Evolutionary conservation across 1,140 invertebrate genomes (phyloP), one percentile per base, ranked within the genome.

Genomic region (Calephelis nemesis): DNA sequence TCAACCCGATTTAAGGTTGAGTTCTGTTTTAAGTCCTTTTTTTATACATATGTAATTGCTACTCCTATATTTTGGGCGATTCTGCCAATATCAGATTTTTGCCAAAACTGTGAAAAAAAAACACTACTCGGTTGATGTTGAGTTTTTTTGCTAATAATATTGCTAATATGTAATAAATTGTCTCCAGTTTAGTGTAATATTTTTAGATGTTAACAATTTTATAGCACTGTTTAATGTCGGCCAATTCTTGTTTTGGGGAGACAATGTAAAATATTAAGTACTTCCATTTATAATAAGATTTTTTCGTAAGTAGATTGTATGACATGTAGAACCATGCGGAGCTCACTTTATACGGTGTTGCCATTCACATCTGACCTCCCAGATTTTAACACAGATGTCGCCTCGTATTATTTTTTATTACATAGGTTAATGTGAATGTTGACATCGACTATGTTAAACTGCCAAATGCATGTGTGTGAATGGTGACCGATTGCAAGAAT

Each of bases 241-340:
- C 88, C 88, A 87, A 88, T 90, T 81, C 82, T 82, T 76, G 81
- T 87, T 85, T 71, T 85, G 83, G 77, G 62, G 70, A 83, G 82
- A 82, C 74, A 72, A 78, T 84, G 75, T 81, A 85, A 87, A 83
- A 72, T 68, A 83, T 82, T 54, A 88, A 87, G 83, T 90, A 91
- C 88, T 91, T 91, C 88, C 88, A 91, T 88, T 90, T 87, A 86
- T 84, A 83, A 82, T 83, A 62, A 68, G 40, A 67, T 84, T 83
- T 86, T 71, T 88, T 85, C 77, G 69, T 85, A 87, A 74, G 79
- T 89, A 89, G 87, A 78, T 69, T 80, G 76, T 87, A 85, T 72
- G 77, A 82, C 85, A 82, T 75, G 84, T 86, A 87, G 83, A 82
- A 77, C 77, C 73, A 66, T 63, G 81, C 76, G 78, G 75, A 81